These are phyloP conservation scores for Exocentrus adspersus DNA, from an alignment of 2,888 invertebrate genomes.

Conservation along the genomic window DNA sequence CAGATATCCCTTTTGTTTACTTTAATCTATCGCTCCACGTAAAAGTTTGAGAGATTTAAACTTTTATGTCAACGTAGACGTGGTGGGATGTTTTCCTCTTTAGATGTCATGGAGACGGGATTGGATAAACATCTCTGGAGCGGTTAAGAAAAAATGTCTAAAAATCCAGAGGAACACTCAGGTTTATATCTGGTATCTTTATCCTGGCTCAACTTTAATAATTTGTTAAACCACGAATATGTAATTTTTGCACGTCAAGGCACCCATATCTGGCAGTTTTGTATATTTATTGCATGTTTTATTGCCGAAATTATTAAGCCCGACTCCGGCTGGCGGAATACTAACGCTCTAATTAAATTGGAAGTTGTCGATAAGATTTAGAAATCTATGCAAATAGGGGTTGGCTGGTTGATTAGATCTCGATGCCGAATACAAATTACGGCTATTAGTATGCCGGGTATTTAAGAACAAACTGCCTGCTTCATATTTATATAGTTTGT, in stretches of 20 bases:
- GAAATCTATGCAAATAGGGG: not conserved
- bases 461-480: not conserved
- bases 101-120: not conserved
- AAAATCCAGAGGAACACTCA: no score
- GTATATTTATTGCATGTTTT: constrained; percentile 1
- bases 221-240: not conserved
- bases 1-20: constrained; percentile 8
- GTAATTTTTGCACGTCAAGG: not conserved
- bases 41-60: constrained; percentile 11
- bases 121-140: not conserved
- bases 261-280: not conserved
- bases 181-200: no score
- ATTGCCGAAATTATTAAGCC: not conserved
- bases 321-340: not conserved
- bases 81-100: not conserved
- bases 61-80: constrained; percentile 8
- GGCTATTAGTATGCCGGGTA: not conserved
- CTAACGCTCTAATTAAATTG: not conserved
- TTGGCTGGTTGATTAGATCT: constrained; percentile 1
- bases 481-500: not conserved
- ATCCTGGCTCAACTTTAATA: not conserved
- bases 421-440: not conserved
- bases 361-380: constrained; percentile 3
- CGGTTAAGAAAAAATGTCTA: not conserved
- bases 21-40: not conserved